Evolutionary conservation across 2,797 vertebrate species (phyloP).

Genomic region (Enteromius trimaculatus): DNA sequence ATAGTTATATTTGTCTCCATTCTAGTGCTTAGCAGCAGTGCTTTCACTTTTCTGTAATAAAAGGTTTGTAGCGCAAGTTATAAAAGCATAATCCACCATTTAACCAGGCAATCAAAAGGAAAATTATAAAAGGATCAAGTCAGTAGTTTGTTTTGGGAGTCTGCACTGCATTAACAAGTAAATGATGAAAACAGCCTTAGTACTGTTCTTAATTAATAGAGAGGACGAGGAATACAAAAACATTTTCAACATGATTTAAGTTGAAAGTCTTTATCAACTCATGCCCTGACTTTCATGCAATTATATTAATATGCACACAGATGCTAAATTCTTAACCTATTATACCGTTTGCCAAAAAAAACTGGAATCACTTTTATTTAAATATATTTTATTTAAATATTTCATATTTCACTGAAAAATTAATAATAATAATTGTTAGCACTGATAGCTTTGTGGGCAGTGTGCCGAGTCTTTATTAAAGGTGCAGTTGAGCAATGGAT

Average conservation of each 20-base stretch:
- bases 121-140: not conserved
- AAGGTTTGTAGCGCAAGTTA: not conserved
- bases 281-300: too few species aligned
- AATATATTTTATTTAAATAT: too few species aligned
- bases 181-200: not conserved
- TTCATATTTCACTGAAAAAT: too few species aligned
- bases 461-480: too few species aligned
- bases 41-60: not conserved
- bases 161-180: not conserved
- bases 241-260: not conserved
- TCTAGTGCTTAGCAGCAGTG: not conserved
- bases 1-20: not conserved
- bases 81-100: conserved; percentile 10
- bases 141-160: not conserved
- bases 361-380: too few species aligned
- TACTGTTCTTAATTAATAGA: conserved; percentile 3
- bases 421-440: too few species aligned
- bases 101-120: not conserved
- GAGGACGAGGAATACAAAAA: not conserved
- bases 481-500: too few species aligned
- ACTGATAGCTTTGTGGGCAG: too few species aligned
- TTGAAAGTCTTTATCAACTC: not conserved
- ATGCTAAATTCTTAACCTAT: not conserved
- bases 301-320: not conserved
- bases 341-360: not conserved